Evolutionary conservation across 2,888 invertebrate genomes (phyloP).

Genomic region (Lasioglossum pauxillum): DNA sequence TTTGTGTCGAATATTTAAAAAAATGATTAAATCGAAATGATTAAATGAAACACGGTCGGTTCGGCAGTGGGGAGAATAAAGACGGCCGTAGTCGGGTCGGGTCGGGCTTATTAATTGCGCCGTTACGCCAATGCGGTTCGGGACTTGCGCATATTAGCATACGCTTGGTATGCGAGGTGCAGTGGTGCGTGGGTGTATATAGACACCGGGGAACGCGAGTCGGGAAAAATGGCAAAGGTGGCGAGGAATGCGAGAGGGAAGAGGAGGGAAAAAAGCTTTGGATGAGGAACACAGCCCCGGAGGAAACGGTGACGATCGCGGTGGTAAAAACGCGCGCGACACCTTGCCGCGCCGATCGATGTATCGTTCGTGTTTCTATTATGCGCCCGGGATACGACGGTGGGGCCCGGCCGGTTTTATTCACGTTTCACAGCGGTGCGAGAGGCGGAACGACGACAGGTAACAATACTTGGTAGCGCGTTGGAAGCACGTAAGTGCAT

Average conservation of each 20-base stretch:
- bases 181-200: slow-evolving; percentile 54
- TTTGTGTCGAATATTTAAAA: neutral
- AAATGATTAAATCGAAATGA: neutral
- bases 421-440: slow-evolving; percentile 10
- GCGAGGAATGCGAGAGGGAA: slow-evolving; percentile 18
- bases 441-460: slow-evolving; percentile 25
- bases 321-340: neutral
- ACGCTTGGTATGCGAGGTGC: slow-evolving; percentile 54
- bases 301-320: slow-evolving; percentile 23
- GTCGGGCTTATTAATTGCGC: slow-evolving; percentile 42
- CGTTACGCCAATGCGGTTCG: slow-evolving; percentile 56
- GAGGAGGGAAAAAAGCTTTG: neutral
- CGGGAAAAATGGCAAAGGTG: slow-evolving; percentile 42
- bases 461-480: slow-evolving; percentile 41
- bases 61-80: neutral
- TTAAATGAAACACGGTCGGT: neutral
- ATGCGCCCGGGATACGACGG: neutral
- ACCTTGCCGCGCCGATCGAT: slow-evolving; percentile 12
- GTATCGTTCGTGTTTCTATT: slow-evolving; percentile 38
- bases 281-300: neutral
- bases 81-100: neutral
- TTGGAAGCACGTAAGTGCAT: slow-evolving; percentile 25
- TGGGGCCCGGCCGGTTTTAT: slow-evolving; percentile 12
- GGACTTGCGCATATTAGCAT: slow-evolving; percentile 52
- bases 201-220: slow-evolving; percentile 26